Base-by-base conservation (phyloP, 2,888 invertebrate genomes). In the Lapara coniferarum region DNA sequence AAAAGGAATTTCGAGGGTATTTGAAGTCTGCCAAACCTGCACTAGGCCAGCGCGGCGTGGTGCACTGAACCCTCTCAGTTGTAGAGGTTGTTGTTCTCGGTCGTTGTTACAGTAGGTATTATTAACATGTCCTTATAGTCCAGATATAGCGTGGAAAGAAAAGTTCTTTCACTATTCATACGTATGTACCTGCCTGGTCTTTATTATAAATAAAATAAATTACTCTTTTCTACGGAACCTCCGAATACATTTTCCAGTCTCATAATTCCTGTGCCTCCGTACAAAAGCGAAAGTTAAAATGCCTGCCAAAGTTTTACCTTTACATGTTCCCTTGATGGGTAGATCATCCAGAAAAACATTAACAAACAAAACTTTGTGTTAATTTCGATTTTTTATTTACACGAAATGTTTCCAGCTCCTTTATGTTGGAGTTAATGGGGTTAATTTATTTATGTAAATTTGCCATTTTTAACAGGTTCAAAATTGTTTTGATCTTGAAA, bases 371-470 rank as follows among this genome's bases (percentile, higher is more conserved):
- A 63, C 49, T 63, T 49, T 49, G 19, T 12, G 10, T 59, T 49
- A 63, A 16, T 19, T 49, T 19, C 63, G 63, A 63, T 49, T 63
- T 63, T 63, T 19, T 49, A 63, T 63, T 63, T 63, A 63, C 49
- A 49, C 10, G 63, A 57, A 57, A 57, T 14, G 46, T 19, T 63
- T 12, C 46, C 13, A 7, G 49, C 19, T 63, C 49, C 19, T 55
- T 55, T 53, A 16, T 55, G 16, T 55, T 10, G 7, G 16, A 8
- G 16, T 55, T 37, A 37, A 37, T 37, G 8, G 8, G 37, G 37
- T 7, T 37, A 37, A 37, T 8, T 2, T 37, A 37, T 37, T 37
- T 37, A 37, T 37, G 37, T 0, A 37, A 6, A 37, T 37, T 5
- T 37, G 2, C 8, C 37, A 37, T 37, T 7, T 6, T 37, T 0